Percentiles rank a stretch among this genome's conserved stretches.
Evolutionary conservation across 2,797 vertebrate genomes (phyloP).

Genomic region (Protosalanx chinensis): DNA sequence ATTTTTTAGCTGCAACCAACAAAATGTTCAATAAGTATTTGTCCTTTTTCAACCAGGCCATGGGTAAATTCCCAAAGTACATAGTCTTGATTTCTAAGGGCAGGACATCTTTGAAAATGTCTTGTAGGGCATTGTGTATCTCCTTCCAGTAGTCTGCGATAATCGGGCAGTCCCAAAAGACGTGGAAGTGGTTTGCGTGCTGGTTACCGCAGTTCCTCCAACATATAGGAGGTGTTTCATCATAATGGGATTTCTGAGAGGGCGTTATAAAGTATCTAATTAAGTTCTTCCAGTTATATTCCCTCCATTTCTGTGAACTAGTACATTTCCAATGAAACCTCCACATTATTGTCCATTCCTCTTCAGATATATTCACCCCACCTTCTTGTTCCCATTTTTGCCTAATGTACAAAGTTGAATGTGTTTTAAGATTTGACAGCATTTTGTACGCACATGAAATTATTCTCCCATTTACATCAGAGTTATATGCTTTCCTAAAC

Average conservation of each 20-base stretch:
- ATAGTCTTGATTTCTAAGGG: no score
- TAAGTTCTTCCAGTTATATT: neutral
- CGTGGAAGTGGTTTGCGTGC: no score
- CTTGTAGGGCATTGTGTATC: no score
- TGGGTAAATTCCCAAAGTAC: neutral
- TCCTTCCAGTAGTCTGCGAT: no score
- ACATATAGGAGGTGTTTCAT: neutral
- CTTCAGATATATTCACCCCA: neutral
- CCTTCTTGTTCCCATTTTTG: conserved; percentile 8
- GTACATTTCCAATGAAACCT: conserved; percentile 9
- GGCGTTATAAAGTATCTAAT: conserved; percentile 33
- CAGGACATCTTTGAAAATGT: no score
- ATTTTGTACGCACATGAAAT: neutral
- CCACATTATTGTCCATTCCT: conserved; percentile 16
- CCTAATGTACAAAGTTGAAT: conserved; percentile 17
- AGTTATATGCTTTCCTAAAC: conserved; percentile 19
- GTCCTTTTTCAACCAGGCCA: neutral
- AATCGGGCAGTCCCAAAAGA: no score
- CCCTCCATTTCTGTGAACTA: conserved; percentile 10
- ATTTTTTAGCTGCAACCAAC: neutral
- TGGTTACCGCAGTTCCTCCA: conserved; percentile 4
- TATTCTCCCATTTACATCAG: neutral
- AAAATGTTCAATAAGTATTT: conserved; percentile 2
- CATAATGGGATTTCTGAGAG: conserved; percentile 4
- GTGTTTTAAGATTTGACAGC: conserved; percentile 14